Base-by-base conservation (phyloP, 2,888 invertebrate species). In the Laspeyria flexula region DNA sequence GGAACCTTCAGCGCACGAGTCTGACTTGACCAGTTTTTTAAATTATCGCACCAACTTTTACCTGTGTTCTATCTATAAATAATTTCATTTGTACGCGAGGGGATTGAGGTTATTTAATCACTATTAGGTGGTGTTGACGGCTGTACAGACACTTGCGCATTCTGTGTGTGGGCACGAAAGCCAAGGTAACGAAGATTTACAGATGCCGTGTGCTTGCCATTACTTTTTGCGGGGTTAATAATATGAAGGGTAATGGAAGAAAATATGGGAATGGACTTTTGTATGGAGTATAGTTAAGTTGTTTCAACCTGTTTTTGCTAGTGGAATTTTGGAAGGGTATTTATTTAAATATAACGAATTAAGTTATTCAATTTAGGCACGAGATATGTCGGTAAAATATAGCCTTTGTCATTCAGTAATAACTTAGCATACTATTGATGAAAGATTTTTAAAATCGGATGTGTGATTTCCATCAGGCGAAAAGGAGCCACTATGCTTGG, bases 51-150 rank as follows among this genome's bases (percentile, higher is more conserved):
- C 0, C 31, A 44, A 44, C 29, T 15, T 38, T 23, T 41, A 6
- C 21, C 11, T 12, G 27, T 46, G 35, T 50, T 63, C 46, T 63
- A 55, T 63, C 44, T 63, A 55, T 51, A 62, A 65, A 66, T 54
- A 62, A 43, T 34, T 35, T 59, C 65, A 61, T 67, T 66, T 67
- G 58, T 65, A 52, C 54, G n/a, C 35, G 46, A 43, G 34, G 12
- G 47, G 50, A 49, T 54, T 37, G 56, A 55, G 59, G 65, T 71
- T 77, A 77, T 78, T 79, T 75, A 75, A 78, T 76, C 77, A 78
- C 74, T 65, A 78, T 78, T 78, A 77, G 66, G 58, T 62, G 49
- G 55, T 59, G 65, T 66, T 70, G 79, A 75, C 73, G 72, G 70
- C 65, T 71, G 74, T 77, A 79, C 56, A 59, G 55, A 48, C 56